Evolutionary conservation across 2,113 vertebrate species (phyloP), one percentile per base, ranked within the genome.

Genomic region (Edolisoma coerulescens): DNA sequence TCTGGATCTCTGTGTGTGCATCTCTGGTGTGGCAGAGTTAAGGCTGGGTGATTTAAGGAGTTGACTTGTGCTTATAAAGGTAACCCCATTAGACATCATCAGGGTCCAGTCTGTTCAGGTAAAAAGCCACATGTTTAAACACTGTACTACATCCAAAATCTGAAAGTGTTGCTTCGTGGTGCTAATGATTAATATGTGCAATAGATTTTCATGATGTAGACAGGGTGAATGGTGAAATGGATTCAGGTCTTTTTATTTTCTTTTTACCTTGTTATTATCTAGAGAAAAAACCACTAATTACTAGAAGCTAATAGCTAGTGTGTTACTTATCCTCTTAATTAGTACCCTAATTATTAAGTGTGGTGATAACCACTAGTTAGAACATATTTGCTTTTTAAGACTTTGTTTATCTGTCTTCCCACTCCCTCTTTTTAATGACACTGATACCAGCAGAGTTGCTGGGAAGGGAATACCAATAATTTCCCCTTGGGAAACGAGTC

Each of bases 251-350:
- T 90, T 81, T 45, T 87, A 74, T 90, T 96, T 93, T 93, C 84
- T 80, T 96, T 90, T 73, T 71, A 93, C 92, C 56, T 70, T 90
- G 63, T 80, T 96, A 85, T 93, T 95, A 96, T 93, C 93, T 70
- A 61, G 75, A 93, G 85, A 52, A 75, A 87, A 26, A 77, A 37
- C 2, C 71, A 81, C 71, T 94, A 96, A 96, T 97, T 96, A 94
- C 85, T 75, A 77, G 79, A 77, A 68, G 71, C 75, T 96, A 97
- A 94, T 91, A 97, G 84, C 79, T 92, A 69, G 54, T 75, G 47
- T 95, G 82, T 92, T 94, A 89, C 90, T 94, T 95, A 92, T 54
- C 68, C 87, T 96, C 76, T 95, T 95, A 95, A 96, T 97, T 97
- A 95, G 87, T 67, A 63, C 30, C 37, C 67, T 95, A 87, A 93